Base-by-base conservation (phyloP, 1,140 invertebrate genomes). In the Drosophila suzukii region DNA sequence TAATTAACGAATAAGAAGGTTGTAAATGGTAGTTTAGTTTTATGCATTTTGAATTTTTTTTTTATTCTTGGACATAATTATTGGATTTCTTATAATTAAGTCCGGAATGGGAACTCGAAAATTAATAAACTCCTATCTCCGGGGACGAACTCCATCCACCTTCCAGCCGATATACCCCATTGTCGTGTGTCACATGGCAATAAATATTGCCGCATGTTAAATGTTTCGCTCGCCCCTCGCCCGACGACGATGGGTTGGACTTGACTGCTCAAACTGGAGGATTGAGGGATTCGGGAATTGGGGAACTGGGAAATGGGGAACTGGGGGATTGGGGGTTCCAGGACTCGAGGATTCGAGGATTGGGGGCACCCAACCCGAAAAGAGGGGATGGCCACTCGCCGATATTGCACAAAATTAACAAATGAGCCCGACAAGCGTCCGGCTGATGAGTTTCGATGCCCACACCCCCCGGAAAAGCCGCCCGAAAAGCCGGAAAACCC, bases 331-430 rank as follows among this genome's bases (percentile, higher is more conserved):
- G 11, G 11, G 11, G 27, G 27, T 5, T 3, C 27, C 27, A 34
- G 43, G 27, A 55, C 7, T 46, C 12, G 15, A 12, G 15, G 51
- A 34, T 55, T 0, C 32, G 32, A 8, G 6, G 32, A 34, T 20
- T 30, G n/a, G 15, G 11, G 46, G 17, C 34, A 30, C 6, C 12
- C 49, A 30, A 44, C 10, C 27, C 20, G 11, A 7, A 24, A 24
- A 47, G 34, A 44, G 4, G 39, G 27, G 38, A 32, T 27, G 53
- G 72, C 53, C 54, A 68, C 55, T 55, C 75, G 55, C 62, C 75
- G 71, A 82, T 82, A 82, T 82, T 82, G 79, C 79, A 65, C 67
- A 70, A 86, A 86, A 86, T 86, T 88, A 86, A 82, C 83, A 86
- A 86, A 86, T 86, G 83, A 82, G 82, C 50, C 65, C 63, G 78